Conservation (phyloP, 2,888 invertebrate species). For the Dasypolia templi region DNA sequence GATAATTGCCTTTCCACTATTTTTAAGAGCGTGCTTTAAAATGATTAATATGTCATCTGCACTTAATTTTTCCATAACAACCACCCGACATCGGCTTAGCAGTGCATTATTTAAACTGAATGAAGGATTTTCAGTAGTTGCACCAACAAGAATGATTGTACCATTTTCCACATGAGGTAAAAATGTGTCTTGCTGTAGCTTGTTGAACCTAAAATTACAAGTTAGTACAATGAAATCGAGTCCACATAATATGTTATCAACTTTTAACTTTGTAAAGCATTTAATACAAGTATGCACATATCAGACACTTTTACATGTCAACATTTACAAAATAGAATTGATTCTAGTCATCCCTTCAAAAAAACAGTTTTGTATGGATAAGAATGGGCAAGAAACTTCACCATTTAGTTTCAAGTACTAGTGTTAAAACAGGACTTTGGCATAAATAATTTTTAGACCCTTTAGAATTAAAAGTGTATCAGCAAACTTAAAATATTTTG, state of each 20-base stretch:
- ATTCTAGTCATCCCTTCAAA: too few species aligned
- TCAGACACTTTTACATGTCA: too few species aligned
- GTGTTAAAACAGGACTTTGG: background rate
- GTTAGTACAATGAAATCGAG: background rate
- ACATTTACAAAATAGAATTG: too few species aligned
- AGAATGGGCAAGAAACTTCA: too few species aligned
- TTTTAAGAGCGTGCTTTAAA: slow-evolving; percentile 90
- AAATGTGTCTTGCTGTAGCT: slow-evolving; percentile 95
- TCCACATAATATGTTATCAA: too few species aligned
- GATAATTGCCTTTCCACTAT: slow-evolving; percentile 74
- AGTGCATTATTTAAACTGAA: slow-evolving; percentile 95
- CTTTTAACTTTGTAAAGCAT: too few species aligned
- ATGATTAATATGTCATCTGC: slow-evolving; percentile 91
- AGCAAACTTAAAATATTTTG: background rate
- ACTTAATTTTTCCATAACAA: slow-evolving; percentile 93
- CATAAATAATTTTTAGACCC: background rate
- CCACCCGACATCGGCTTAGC: slow-evolving; percentile 94
- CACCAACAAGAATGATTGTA: slow-evolving; percentile 94
- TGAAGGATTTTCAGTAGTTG: slow-evolving; percentile 97
- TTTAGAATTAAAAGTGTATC: background rate
- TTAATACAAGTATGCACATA: too few species aligned
- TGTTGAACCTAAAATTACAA: slow-evolving; percentile 92
- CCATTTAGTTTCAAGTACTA: background rate
- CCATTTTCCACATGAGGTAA: slow-evolving; percentile 95
- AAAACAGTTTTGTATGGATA: too few species aligned